Conservation (phyloP, 2,888 invertebrate species). For the Lysandra bellargus region DNA sequence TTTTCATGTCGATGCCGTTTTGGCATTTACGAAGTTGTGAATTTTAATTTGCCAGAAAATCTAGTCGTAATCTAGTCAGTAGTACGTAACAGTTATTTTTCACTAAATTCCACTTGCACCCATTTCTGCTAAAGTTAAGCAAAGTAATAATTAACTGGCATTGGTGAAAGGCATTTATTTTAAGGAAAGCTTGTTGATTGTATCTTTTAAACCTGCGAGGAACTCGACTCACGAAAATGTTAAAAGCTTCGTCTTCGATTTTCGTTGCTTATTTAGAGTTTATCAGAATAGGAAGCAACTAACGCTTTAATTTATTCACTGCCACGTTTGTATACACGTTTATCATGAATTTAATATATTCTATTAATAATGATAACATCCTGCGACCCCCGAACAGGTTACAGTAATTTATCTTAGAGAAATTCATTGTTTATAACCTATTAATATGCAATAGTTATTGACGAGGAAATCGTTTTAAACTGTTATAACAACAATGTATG, state of each 20-base stretch:
- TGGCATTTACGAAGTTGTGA: no score
- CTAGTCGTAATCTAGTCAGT: no score
- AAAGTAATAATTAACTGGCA: no score
- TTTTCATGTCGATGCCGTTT: no score
- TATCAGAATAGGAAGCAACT: neutral
- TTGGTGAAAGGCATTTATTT: no score
- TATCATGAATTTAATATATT: neutral
- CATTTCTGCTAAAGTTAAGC: no score
- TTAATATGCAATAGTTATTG: conserved; percentile 1
- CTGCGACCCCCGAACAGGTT: neutral
- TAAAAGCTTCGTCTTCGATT: neutral
- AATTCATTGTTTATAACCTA: conserved; percentile 11
- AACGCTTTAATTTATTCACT: neutral
- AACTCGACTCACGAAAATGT: neutral
- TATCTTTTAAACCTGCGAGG: neutral
- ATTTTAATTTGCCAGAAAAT: neutral
- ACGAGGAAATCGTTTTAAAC: neutral
- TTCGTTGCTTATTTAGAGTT: neutral
- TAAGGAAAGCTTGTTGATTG: neutral
- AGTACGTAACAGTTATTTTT: no score
- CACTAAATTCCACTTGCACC: no score
- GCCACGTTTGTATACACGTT: neutral
- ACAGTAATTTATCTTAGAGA: conserved; percentile 5
- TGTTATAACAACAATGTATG: neutral
- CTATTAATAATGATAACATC: conserved; percentile 4